These are phyloP conservation scores for Mormyrops attenuatus DNA, from an alignment of 2,797 vertebrate genomes.

Conservation along the genomic window DNA sequence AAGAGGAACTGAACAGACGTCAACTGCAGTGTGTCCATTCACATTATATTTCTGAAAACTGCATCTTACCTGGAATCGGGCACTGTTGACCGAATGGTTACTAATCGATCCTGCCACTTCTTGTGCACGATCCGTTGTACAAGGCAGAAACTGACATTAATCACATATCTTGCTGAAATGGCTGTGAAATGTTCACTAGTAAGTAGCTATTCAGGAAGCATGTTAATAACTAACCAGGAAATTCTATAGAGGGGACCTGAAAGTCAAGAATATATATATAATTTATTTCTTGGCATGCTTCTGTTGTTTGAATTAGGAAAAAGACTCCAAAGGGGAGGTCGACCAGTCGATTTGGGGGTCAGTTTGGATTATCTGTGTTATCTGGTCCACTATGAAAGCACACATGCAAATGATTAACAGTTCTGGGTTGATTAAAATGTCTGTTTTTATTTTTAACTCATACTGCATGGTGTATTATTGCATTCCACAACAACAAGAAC, in stretches of 20 bases:
- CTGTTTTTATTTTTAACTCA: not conserved
- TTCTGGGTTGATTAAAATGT: not conserved
- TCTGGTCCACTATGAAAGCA: not conserved
- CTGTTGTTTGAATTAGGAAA: not conserved
- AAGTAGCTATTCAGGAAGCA: not conserved
- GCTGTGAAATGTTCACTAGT: not conserved
- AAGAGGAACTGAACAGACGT: not conserved
- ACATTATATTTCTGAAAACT: not conserved
- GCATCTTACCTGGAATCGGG: not conserved
- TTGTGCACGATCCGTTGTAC: not conserved
- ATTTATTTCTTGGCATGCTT: not conserved
- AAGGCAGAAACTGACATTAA: not conserved
- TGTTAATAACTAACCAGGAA: slow-evolving; percentile 16
- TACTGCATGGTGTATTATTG: not conserved
- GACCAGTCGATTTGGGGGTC: not conserved
- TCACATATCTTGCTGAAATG: not conserved
- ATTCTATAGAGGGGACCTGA: not conserved
- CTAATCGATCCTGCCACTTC: not conserved
- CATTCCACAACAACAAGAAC: not conserved
- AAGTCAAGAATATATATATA: not conserved
- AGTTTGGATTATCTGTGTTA: not conserved
- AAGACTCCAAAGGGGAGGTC: not conserved
- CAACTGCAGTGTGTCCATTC: not conserved
- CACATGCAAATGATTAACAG: not conserved
- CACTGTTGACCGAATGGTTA: not conserved